Evolutionary conservation across 2,113 vertebrate genomes (phyloP), one percentile per base, ranked within the genome.

Genomic region (Scalopus aquaticus): DNA sequence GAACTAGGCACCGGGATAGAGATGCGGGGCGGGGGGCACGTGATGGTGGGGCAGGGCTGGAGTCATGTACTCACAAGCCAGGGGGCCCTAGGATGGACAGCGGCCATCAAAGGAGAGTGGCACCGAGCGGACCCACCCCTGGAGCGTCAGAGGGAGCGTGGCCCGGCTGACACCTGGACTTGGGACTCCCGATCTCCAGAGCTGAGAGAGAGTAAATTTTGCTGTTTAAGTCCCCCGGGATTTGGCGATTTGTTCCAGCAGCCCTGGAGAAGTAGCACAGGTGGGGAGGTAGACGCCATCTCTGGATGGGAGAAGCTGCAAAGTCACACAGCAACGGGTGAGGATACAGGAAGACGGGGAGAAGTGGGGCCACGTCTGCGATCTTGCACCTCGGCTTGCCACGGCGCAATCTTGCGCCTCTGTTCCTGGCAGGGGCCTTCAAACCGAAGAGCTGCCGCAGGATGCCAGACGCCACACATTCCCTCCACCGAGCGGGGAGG

Each of bases 401-500:
- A 42, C 16, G 1, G 19, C 2, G 20, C 81, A 9, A 67, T 39
- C 73, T 93, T 30, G 32, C 92, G 93, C 93, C 95, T 70, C 65
- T 24, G 54, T n/a, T 84, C 77, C 93, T 95, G 96, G 87, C 88
- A 84, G 90, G 90, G 20, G 7, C 67, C 82, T 74, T 15, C 2
- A 30, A 49, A 62, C 88, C 19, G 3, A 54, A 20, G 39, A 72
- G 77, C 60, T 35, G 81, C 80, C 86, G 2, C 37, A 26, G 54
- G 54, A 24, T 37, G 79, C 83, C 72, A 96, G 95, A 56, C 83
- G 83, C 74, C 86, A 86, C 91, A 80, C 95, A 51, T 22, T 26
- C 46, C 0, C 83, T 12, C 3, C 35, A 58, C 87, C 24, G 26
- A 22, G 28, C 0, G 42, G 90, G 67, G 13, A 46, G 72, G 72